Evolutionary conservation across 2,113 vertebrate genomes (phyloP).

Genomic region (Dasyprocta punctata): DNA sequence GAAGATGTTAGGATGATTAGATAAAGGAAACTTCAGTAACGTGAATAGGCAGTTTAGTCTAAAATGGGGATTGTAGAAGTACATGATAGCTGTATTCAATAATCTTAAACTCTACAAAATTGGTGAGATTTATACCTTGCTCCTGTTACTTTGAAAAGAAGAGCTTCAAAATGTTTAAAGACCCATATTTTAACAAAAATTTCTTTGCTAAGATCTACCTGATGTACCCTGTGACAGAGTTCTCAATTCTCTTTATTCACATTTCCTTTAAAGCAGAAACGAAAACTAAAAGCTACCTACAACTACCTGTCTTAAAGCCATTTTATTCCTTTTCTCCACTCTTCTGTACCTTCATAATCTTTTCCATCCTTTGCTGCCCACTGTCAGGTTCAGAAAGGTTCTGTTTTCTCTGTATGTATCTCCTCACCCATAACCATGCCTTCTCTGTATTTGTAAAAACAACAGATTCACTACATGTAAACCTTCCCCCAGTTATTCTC

Average conservation of each 20-base stretch:
- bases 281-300: background rate
- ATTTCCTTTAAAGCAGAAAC: background rate
- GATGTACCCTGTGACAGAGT: background rate
- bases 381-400: background rate
- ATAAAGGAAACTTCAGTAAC: background rate
- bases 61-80: background rate
- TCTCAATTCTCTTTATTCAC: background rate
- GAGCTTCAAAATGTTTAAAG: background rate
- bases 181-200: background rate
- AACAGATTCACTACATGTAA: background rate
- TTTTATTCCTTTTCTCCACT: background rate
- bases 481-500: background rate
- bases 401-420: background rate
- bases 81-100: background rate
- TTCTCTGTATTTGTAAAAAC: background rate
- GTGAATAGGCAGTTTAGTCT: background rate
- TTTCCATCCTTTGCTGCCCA: background rate
- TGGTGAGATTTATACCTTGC: background rate
- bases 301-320: background rate
- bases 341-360: background rate
- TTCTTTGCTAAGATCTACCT: background rate
- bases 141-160: background rate
- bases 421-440: background rate
- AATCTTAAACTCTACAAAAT: background rate
- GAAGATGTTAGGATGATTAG: background rate